Evolutionary conservation across 2,888 invertebrate genomes (phyloP).

Genomic region (Lycocerus yunnanus): DNA sequence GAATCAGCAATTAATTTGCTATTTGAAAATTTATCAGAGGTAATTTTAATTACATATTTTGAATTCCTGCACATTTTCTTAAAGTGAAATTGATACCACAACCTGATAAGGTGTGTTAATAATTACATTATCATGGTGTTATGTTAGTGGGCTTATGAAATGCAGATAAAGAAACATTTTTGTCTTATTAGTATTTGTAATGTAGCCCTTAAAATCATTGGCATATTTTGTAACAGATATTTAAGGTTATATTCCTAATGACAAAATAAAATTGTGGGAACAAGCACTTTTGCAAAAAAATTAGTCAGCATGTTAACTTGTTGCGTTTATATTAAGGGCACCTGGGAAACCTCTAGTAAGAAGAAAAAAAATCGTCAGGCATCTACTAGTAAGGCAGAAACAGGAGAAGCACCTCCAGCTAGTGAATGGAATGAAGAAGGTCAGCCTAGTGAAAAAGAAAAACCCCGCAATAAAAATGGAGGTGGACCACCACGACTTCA

Average conservation of each 20-base stretch:
- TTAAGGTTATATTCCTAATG: neutral
- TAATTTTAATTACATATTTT: no score
- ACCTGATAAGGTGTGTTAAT: neutral
- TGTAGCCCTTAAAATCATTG: neutral
- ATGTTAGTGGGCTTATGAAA: neutral
- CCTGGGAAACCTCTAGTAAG: slow-evolving; percentile 83
- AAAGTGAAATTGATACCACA: neutral
- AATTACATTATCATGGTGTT: neutral
- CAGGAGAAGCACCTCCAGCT: slow-evolving; percentile 43
- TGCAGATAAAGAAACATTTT: neutral
- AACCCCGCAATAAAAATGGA: slow-evolving; percentile 50
- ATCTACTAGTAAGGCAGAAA: slow-evolving; percentile 55
- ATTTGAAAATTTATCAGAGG: slow-evolving; percentile 68
- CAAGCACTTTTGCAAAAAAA: no score
- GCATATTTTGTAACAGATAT: neutral
- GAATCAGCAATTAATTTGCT: slow-evolving; percentile 81
- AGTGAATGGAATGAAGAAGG: slow-evolving; percentile 41
- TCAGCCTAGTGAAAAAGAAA: slow-evolving; percentile 52
- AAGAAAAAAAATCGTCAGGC: slow-evolving; percentile 80
- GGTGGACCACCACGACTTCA: slow-evolving; percentile 59
- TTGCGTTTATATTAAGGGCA: slow-evolving; percentile 61
- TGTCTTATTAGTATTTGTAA: no score
- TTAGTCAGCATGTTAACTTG: no score
- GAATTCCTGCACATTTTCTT: no score
- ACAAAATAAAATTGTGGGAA: no score